phyloP scores from a whole-genome alignment of 1,140 invertebrate genomes.

The Monomorium pharaonis region DNA sequence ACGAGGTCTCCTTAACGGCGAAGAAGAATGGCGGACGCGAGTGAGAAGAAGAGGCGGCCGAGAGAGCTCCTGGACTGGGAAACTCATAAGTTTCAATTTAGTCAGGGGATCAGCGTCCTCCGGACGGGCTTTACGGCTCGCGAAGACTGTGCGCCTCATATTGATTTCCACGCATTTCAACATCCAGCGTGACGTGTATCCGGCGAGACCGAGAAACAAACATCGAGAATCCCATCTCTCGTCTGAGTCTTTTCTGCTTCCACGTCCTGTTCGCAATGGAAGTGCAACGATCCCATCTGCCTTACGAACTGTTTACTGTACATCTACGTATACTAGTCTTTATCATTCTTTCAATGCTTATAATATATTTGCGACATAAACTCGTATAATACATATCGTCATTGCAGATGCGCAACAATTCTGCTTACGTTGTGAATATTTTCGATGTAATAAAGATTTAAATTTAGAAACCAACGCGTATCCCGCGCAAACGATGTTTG shows the following conservation, averaged over 20 bases:
- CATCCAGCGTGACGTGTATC: slow-evolving; percentile 17
- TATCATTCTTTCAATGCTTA: neutral
- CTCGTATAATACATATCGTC: neutral
- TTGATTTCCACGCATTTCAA: slow-evolving; percentile 75
- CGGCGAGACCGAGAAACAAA: slow-evolving; percentile 32
- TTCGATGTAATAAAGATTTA: slow-evolving; percentile 28
- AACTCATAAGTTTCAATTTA: slow-evolving; percentile 86
- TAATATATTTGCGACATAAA: neutral
- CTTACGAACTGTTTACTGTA: no score
- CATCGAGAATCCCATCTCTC: neutral
- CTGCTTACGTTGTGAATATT: neutral
- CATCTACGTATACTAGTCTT: neutral
- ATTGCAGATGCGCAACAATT: neutral
- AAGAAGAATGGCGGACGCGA: slow-evolving; percentile 78
- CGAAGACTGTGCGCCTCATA: slow-evolving; percentile 70
- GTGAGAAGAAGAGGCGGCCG: slow-evolving; percentile 60
- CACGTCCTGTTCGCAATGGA: neutral
- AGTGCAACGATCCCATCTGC: neutral
- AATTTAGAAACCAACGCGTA: slow-evolving; percentile 19
- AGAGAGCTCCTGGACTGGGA: slow-evolving; percentile 70
- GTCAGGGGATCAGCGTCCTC: slow-evolving; percentile 81
- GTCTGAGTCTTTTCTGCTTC: neutral
- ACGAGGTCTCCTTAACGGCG: slow-evolving; percentile 75
- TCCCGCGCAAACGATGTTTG: slow-evolving; percentile 51
- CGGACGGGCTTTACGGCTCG: slow-evolving; percentile 66